These are phyloP conservation scores for Drosophila busckii DNA, from an alignment of 1,140 invertebrate genomes.

Conservation along the genomic window DNA sequence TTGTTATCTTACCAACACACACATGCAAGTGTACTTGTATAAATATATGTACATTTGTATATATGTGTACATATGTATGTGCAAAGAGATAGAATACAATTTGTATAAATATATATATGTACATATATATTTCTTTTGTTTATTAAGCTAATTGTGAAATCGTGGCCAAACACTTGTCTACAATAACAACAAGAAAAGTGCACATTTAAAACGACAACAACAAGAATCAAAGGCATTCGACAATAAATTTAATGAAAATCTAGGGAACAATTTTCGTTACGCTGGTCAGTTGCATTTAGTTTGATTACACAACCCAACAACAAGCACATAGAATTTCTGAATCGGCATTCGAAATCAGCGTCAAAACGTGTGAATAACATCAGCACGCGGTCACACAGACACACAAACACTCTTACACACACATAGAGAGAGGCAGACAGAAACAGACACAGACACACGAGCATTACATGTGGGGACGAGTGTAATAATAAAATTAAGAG, in stretches of 20 bases:
- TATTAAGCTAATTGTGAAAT: slow-evolving; percentile 41
- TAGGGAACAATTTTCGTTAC: slow-evolving; percentile 4
- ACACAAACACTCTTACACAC: background rate
- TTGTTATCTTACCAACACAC: slow-evolving; percentile 4
- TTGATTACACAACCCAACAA: slow-evolving; percentile 27
- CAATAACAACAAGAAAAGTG: slow-evolving; percentile 14
- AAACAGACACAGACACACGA: background rate
- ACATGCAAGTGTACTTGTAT: background rate
- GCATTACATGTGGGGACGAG: no score
- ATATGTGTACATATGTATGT: background rate
- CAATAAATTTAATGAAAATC: slow-evolving; percentile 2
- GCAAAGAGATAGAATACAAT: slow-evolving; percentile 2
- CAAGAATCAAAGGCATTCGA: background rate
- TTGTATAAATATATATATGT: slow-evolving; percentile 20
- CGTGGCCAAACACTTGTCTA: slow-evolving; percentile 29
- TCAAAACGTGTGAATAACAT: slow-evolving; percentile 35
- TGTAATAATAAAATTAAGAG: no score
- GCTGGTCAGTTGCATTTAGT: slow-evolving; percentile 27
- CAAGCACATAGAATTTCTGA: slow-evolving; percentile 17
- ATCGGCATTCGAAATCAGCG: slow-evolving; percentile 20
- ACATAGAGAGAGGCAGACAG: background rate
- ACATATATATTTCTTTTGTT: slow-evolving; percentile 37
- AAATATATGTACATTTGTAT: background rate
- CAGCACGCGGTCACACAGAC: slow-evolving; percentile 35
- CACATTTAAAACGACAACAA: slow-evolving; percentile 10